Base-by-base conservation (phyloP, 1,140 invertebrate genomes). In the Coptotermes formosanus region DNA sequence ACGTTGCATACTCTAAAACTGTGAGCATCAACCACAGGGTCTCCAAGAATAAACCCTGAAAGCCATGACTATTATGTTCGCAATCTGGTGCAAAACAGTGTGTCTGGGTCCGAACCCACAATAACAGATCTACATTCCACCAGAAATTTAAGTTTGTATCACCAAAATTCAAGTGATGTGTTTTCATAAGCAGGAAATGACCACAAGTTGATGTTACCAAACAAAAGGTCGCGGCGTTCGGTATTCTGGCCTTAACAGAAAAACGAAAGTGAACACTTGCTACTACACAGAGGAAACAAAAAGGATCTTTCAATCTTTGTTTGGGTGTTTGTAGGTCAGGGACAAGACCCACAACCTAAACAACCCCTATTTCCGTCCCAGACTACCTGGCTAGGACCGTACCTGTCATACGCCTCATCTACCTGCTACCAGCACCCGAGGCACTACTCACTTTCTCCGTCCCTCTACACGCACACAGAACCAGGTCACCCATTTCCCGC, bases 401-500 rank as follows among this genome's bases (percentile, higher is more conserved):
- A 45, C 83, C 83, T 82, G 44, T 23, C 43, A 25, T 19, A 45
- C 38, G 4, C 38, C 38, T 38, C 38, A 38, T 43, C 25, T 30
- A 52, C 44, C n/a, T 44, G 83, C 82, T 82, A 0, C n/a, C 38
- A 23, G 82, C 38, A 25, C 32, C 38, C 19, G n/a, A 43, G 43
- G 81, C 81, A 30, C 38, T 25, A 12, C 43, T 25, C 38, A 83
- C 38, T 44, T 44, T 45, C 45, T 45, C 44, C 19, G 23, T 48
- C 30, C 14, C 21, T 55, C 52, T 55, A 19, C 14, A 21, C 1
- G 14, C 12, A 55, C 48, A 52, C 48, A 84, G n/a, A 84, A 84
- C 44, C 83, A 84, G 83, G 83, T 84, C 83, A 84, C 83, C 83
- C 83, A 84, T 52, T 52, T 84, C 83, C 44, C 21, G n/a, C n/a